These are phyloP conservation scores for Heterocephalus glaber DNA, from an alignment of 2,113 vertebrate genomes.

Conservation along the genomic window DNA sequence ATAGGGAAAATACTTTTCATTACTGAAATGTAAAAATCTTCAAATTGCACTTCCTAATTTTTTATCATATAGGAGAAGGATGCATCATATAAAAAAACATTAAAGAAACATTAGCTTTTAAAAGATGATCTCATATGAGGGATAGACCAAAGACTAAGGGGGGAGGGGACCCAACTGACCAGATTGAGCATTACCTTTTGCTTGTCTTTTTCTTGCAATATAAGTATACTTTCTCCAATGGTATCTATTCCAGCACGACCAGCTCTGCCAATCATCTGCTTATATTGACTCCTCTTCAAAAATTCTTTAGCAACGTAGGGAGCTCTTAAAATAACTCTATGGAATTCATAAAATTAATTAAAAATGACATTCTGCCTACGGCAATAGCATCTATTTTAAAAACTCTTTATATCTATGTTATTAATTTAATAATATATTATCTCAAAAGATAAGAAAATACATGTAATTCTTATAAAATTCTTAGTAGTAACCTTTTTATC, in stretches of 20 bases:
- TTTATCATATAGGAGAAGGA: background rate
- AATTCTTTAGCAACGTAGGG: conserved; percentile 94
- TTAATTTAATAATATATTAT: conserved; percentile 37
- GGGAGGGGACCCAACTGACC: background rate
- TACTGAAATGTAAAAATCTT: conserved; percentile 43
- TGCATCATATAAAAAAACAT: background rate
- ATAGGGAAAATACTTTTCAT: conserved; percentile 3
- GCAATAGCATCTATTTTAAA: background rate
- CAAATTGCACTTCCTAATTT: background rate
- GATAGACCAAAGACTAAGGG: background rate
- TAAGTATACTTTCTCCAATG: conserved; percentile 94
- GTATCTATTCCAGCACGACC: conserved; percentile 95
- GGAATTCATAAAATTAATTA: conserved; percentile 62
- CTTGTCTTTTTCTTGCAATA: conserved; percentile 93
- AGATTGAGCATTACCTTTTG: conserved; percentile 83
- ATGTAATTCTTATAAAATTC: conserved; percentile 38
- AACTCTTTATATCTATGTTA: background rate
- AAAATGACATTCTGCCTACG: background rate
- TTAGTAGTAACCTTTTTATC: background rate
- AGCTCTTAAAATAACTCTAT: conserved; percentile 95
- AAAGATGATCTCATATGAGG: background rate
- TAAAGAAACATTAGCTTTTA: background rate
- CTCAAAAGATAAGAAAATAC: conserved; percentile 6
- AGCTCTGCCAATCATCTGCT: conserved; percentile 97
- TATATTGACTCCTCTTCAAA: conserved; percentile 95